Conservation (phyloP, 2,113 vertebrate species). For the Pelvicachromis taeniatus region DNA sequence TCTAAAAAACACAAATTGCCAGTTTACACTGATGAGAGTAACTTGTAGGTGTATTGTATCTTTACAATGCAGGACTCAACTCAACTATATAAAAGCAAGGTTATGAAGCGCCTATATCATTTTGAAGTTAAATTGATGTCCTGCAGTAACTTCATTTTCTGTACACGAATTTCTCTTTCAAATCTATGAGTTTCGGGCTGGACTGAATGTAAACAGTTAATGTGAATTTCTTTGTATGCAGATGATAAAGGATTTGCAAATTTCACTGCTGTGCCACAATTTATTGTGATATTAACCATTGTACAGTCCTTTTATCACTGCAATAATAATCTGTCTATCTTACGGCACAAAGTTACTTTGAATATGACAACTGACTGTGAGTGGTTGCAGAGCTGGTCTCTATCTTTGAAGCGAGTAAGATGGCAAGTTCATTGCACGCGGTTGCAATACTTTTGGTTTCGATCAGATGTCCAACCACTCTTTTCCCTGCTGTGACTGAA, state of each 20-base stretch:
- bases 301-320: background rate
- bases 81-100: background rate
- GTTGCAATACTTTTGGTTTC: background rate
- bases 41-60: background rate
- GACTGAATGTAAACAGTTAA: background rate
- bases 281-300: background rate
- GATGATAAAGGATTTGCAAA: background rate
- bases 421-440: background rate
- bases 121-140: background rate
- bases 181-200: background rate
- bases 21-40: background rate
- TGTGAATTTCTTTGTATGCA: no score
- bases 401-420: background rate
- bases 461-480: background rate
- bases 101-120: fast-evolving
- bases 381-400: fast-evolving
- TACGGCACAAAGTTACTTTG: background rate
- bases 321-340: background rate
- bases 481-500: background rate
- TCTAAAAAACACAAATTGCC: background rate
- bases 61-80: background rate
- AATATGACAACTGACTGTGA: background rate
- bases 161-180: background rate
- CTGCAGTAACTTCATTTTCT: fast-evolving
- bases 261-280: background rate